phyloP scores from a whole-genome alignment of 2,888 invertebrate species.

The Microplitis manilae region DNA sequence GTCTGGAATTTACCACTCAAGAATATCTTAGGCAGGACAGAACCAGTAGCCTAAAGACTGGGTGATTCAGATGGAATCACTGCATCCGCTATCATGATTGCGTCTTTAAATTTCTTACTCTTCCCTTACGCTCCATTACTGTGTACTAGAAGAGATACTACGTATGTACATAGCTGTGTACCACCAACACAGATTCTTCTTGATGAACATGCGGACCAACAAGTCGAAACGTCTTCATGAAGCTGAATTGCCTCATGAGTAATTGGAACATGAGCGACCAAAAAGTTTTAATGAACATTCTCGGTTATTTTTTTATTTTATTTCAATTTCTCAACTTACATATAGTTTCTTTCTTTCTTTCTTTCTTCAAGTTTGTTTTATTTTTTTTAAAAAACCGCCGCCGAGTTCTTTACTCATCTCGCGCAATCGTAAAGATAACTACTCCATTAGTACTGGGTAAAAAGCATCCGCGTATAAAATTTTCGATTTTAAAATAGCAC shows the following conservation, averaged over 20 bases:
- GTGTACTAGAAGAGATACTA: background rate
- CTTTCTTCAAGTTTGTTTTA: background rate
- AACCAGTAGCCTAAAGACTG: background rate
- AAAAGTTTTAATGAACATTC: background rate
- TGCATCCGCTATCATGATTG: conserved; percentile 38
- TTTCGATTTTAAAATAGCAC: conserved; percentile 23
- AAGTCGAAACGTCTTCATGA: conserved; percentile 23
- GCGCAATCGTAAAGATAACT: conserved; percentile 52
- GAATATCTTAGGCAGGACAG: conserved; percentile 37
- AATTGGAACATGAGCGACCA: conserved; percentile 28
- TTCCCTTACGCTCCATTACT: conserved; percentile 5
- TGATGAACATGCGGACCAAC: conserved; percentile 33
- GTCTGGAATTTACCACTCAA: conserved; percentile 47
- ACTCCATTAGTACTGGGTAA: conserved; percentile 51
- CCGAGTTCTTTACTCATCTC: conserved; percentile 43
- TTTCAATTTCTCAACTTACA: background rate
- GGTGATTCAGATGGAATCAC: conserved; percentile 18
- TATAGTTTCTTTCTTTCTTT: background rate
- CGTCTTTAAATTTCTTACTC: conserved; percentile 30
- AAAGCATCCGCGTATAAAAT: conserved; percentile 33
- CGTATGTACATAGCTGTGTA: background rate
- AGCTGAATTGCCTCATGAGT: conserved; percentile 22
- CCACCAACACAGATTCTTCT: background rate
- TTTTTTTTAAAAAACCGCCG: conserved; percentile 37
- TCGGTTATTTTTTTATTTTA: conserved; percentile 14